Evolutionary conservation across 1,140 invertebrate species (phyloP), one percentile per base, ranked within the genome.

Genomic region (Drosophila subpulchrella): DNA sequence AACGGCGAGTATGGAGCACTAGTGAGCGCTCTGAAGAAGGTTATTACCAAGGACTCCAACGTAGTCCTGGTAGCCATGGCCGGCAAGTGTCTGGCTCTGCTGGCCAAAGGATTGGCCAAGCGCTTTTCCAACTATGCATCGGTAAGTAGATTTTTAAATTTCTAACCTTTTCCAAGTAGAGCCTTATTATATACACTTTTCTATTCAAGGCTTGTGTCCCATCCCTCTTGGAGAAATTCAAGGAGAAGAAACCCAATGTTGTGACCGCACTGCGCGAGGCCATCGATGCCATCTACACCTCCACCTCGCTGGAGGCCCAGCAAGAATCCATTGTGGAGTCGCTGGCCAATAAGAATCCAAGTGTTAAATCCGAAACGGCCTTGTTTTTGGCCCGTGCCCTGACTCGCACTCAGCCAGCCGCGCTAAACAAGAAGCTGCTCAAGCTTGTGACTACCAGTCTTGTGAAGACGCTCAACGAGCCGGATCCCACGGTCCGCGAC

Each of bases 231-330:
- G 98, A 99, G 81, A 99, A 99, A 93, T 99, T 99, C 88, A 98
- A 98, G 90, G 99, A 99, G 92, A 99, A 99, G 93, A 99, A 99
- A 90, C 94, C 95, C 39, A 97, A 95, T 92, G 98, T 99, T 50
- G 97, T 99, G 0, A 89, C 94, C 36, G 95, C 96, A 1, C 93
- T 99, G 15, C 93, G 97, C 39, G 98, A 99, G 75, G 97, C 97
- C n/a, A 96, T 97, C 36, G 98, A 99, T 93, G 97, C 97, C 8
- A 95, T 98, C 66, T 99, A 96, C 93, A 93, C 94, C 11, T 95
- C 95, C 95, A 97, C 96, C 34, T 96, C 94, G 62, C 93, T 99
- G 6, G 98, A 99, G 93, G 93, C 95, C 1, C 96, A 99, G 79
- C 94, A 96, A 77, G 98, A 99, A 92, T 97, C 98, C 81, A 93